These are phyloP conservation scores for Scatophagus argus DNA, from an alignment of 2,113 vertebrate species.

Conservation along the genomic window DNA sequence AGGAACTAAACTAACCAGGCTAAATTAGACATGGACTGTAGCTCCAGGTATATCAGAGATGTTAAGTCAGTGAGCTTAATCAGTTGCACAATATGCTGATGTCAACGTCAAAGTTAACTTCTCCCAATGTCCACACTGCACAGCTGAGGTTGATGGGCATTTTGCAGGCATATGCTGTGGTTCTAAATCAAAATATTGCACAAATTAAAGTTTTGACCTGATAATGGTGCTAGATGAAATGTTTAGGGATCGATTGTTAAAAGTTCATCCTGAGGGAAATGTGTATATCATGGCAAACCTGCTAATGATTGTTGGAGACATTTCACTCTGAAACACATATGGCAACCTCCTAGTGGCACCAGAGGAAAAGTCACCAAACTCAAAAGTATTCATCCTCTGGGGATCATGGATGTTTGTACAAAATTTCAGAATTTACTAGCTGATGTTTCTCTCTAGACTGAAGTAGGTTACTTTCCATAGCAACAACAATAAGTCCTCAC, in stretches of 20 bases:
- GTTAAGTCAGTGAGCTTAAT: neutral
- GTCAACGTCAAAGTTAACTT: neutral
- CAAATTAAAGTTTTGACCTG: neutral
- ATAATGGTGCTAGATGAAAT: constrained; percentile 2
- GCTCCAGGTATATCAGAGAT: neutral
- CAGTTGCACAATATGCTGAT: neutral
- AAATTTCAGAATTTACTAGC: too few species aligned
- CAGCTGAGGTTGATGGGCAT: neutral
- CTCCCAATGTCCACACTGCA: too few species aligned
- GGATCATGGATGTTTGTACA: neutral
- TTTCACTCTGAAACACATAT: constrained; percentile 1
- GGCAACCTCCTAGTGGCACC: too few species aligned
- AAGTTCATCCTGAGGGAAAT: neutral
- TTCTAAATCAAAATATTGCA: neutral
- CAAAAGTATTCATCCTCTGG: neutral
- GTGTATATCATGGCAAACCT: neutral
- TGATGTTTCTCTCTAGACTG: too few species aligned
- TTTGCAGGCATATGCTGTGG: neutral
- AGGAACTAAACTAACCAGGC: constrained; percentile 29
- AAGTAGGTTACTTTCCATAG: too few species aligned
- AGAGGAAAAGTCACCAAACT: too few species aligned
- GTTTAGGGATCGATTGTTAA: neutral
- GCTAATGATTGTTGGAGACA: neutral
- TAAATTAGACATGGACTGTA: constrained; percentile 8
- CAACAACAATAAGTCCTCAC: neutral